Conservation (phyloP, 2,888 invertebrate species). For the Geotrupes spiniger region DNA sequence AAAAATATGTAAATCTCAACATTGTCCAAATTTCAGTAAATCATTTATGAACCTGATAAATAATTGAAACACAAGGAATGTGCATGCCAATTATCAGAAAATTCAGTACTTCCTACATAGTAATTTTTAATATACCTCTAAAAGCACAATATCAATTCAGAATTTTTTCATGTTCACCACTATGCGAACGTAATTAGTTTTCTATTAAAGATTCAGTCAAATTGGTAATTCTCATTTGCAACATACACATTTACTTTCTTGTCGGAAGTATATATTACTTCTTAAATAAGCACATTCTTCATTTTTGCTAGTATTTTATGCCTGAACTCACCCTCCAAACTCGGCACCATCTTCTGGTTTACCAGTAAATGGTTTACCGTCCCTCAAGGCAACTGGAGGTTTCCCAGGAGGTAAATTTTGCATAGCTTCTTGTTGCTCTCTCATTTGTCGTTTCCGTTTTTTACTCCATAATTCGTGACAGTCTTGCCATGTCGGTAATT, state of each 20-base stretch:
- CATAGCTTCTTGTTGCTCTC: slow-evolving; percentile 67
- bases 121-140: too few species aligned
- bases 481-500: slow-evolving; percentile 94
- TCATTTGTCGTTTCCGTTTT: slow-evolving; percentile 80
- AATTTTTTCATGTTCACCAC: too few species aligned
- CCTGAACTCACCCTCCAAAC: slow-evolving; percentile 57
- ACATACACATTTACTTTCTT: slow-evolving; percentile 6
- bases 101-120: too few species aligned
- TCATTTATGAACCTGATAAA: too few species aligned
- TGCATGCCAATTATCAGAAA: too few species aligned
- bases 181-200: too few species aligned
- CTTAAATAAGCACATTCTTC: slow-evolving; percentile 10
- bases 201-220: too few species aligned
- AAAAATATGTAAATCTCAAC: too few species aligned
- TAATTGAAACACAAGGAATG: too few species aligned
- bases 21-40: too few species aligned
- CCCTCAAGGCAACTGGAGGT: slow-evolving; percentile 37
- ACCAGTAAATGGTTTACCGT: slow-evolving; percentile 29
- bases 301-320: slow-evolving; percentile 4
- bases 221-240: too few species aligned
- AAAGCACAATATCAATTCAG: too few species aligned
- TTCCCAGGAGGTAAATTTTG: slow-evolving; percentile 51
- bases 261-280: slow-evolving; percentile 9
- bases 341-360: slow-evolving; percentile 53
- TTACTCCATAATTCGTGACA: slow-evolving; percentile 99